Conservation (phyloP, 2,113 vertebrate species). For the Prionailurus bengalensis region DNA sequence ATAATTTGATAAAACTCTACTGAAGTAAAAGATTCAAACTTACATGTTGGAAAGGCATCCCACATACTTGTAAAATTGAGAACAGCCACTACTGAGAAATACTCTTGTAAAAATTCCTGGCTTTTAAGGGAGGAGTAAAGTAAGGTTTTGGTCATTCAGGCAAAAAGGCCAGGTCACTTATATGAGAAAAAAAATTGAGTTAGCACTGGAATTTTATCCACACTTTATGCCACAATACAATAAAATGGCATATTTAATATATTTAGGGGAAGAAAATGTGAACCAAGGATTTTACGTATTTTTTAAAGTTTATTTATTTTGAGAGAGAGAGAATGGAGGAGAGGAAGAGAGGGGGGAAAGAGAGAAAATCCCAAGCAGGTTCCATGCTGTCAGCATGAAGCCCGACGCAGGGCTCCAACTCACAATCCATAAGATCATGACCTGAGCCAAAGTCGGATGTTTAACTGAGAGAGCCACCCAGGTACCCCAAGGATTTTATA, state of each 20-base stretch:
- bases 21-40: not conserved
- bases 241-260: not conserved
- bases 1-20: not conserved
- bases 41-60: not conserved
- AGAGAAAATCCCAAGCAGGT: too few relatives aligned
- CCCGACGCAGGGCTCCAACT: too few relatives aligned
- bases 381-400: too few relatives aligned
- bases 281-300: not conserved
- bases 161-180: not conserved
- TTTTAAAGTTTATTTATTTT: too few relatives aligned
- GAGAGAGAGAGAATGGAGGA: too few relatives aligned
- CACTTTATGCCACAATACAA: not conserved
- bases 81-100: not conserved
- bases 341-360: too few relatives aligned
- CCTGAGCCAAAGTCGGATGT: too few relatives aligned
- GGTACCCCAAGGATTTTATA: not conserved
- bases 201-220: not conserved
- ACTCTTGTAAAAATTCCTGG: not conserved
- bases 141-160: not conserved
- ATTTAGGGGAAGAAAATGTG: not conserved
- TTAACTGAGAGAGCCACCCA: too few relatives aligned
- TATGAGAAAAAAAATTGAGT: not conserved
- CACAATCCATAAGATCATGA: too few relatives aligned
- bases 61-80: not conserved
- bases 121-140: not conserved